phyloP scores from a whole-genome alignment of 2,113 vertebrate species.

The Blennius ocellaris region DNA sequence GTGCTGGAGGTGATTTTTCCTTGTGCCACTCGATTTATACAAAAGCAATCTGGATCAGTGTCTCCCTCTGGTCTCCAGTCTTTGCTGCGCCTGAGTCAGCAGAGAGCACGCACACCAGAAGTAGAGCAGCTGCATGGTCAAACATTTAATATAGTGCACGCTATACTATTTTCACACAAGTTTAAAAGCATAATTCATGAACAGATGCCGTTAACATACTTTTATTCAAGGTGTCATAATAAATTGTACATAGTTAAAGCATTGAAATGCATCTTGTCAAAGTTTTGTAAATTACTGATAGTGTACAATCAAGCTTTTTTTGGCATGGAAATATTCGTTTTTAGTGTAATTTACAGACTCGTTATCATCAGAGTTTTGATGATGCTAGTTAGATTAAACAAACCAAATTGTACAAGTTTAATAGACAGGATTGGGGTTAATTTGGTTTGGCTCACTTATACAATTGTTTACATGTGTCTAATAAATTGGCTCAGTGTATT shows the following conservation, averaged over 20 bases:
- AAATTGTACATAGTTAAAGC: constrained; percentile 1
- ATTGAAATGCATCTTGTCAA: not conserved
- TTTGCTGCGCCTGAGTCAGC: constrained; percentile 42
- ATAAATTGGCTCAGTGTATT: not conserved
- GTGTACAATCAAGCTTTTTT: not conserved
- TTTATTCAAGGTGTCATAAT: constrained; percentile 25
- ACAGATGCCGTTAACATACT: no score
- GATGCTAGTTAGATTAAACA: no score
- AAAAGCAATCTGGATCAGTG: constrained; percentile 30
- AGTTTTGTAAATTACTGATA: no score
- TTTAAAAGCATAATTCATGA: not conserved
- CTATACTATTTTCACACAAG: not conserved
- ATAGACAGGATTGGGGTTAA: not conserved
- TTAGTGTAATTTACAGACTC: no score
- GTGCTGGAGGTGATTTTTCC: constrained; percentile 13
- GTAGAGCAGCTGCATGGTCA: not conserved
- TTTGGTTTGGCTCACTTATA: constrained; percentile 1
- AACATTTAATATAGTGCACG: not conserved
- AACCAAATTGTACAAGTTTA: no score
- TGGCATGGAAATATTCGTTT: not conserved
- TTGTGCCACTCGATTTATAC: constrained; percentile 41
- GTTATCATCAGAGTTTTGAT: no score
- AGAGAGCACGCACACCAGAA: not conserved
- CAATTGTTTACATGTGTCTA: not conserved
- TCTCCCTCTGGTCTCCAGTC: constrained; percentile 34